A percentile compares a stretch with the other conserved stretches of the same genome.
phyloP scores from a whole-genome alignment of 2,888 invertebrate species.

The Aporophyla lueneburgensis region DNA sequence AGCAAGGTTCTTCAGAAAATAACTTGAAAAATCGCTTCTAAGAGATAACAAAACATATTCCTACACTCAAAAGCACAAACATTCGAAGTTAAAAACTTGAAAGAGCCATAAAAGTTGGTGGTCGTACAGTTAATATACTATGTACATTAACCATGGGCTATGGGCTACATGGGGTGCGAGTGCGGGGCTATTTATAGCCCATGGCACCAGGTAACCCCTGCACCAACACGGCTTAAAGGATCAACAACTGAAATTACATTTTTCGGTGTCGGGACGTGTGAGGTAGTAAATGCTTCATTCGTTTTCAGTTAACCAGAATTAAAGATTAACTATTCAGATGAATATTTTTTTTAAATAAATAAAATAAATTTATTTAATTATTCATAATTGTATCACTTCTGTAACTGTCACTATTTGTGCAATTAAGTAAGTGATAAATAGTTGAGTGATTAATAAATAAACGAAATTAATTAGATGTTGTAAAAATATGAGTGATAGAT shows the following conservation, averaged over 20 bases:
- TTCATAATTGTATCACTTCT: no score
- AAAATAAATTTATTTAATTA: no score
- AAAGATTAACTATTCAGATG: no score
- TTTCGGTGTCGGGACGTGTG: constrained; percentile 4
- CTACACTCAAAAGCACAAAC: constrained; percentile 43
- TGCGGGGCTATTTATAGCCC: constrained; percentile 63
- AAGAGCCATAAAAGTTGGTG: constrained; percentile 64
- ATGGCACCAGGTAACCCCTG: constrained; percentile 68
- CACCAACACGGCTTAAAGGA: constrained; percentile 24
- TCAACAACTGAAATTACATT: constrained; percentile 30
- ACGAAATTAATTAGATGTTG: no score
- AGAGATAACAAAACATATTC: background rate
- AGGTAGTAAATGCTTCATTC: background rate
- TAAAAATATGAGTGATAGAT: no score
- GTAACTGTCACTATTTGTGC: no score
- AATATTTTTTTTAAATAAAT: no score
- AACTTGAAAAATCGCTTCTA: background rate
- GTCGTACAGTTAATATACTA: constrained; percentile 66
- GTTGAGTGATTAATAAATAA: no score
- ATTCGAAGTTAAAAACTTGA: constrained; percentile 55
- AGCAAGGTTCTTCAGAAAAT: rapidly evolving
- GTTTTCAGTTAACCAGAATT: background rate
- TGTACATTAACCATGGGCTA: constrained; percentile 67
- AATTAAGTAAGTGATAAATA: no score
- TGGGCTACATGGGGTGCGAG: constrained; percentile 62